phyloP scores from a whole-genome alignment of 92 coral and sea anemone species.

The Parazoanthus atlanticus region DNA sequence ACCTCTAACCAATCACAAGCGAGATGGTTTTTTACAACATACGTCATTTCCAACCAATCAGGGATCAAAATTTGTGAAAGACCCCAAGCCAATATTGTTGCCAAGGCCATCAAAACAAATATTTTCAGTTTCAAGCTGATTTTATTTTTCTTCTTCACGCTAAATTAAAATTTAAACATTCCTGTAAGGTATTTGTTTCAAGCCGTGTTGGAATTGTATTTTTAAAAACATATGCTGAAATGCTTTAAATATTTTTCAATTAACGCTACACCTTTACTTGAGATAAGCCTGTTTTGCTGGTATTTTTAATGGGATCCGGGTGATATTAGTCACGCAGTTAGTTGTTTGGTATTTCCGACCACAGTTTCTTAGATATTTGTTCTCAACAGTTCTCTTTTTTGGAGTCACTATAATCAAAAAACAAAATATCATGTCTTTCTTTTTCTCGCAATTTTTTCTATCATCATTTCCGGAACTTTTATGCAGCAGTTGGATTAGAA shows the following conservation, averaged over 20 bases:
- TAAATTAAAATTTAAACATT: not conserved
- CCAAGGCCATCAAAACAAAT: not conserved
- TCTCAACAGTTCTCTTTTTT: not conserved
- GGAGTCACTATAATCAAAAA: not conserved
- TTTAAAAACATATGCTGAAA: not conserved
- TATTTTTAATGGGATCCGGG: too few species aligned
- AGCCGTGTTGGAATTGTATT: not conserved
- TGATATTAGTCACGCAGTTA: not conserved
- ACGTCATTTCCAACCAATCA: conserved; percentile 79
- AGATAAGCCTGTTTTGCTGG: not conserved
- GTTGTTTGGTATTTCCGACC: conserved; percentile 16
- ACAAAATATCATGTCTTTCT: too few species aligned
- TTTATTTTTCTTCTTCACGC: not conserved
- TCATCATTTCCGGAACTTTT: not conserved
- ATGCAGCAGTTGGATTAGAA: not conserved
- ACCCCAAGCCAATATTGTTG: not conserved
- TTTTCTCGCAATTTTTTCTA: too few species aligned
- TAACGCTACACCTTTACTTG: not conserved
- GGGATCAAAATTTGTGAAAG: not conserved
- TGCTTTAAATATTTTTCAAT: not conserved
- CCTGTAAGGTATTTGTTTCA: not conserved
- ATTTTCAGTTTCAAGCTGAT: not conserved
- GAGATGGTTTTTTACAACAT: conserved; percentile 41
- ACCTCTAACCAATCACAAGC: too few species aligned
- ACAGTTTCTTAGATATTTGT: not conserved